Base-by-base conservation (phyloP, 2,113 vertebrate genomes). In the Seriola dumerili region DNA sequence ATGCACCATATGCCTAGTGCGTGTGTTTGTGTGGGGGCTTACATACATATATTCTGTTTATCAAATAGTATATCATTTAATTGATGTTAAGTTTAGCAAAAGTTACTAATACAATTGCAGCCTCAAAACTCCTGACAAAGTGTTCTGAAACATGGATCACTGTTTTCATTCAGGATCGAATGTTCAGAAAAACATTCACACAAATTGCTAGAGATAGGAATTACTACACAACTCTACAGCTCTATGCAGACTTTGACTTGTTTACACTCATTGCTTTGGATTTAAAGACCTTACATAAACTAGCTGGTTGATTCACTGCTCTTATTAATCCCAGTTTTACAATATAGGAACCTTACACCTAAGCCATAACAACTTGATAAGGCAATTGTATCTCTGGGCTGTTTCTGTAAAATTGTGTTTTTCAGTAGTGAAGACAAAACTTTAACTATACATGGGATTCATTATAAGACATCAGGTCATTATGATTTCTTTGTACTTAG, bases 1-100 rank as follows among this genome's bases (percentile, higher is more conserved):
- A 84, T 77, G 76, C 65, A 67, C 91, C 89, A 91, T 89, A 91
- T 90, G 91, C 82, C 71, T 72, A 52, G 36, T 72, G 76, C 75
- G 66, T 79, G 66, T 73, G 17, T 70, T n/a, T 75, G 58, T 79
- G 44, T 67, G 74, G 72, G 72, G 36, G 65, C 67, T 66, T 61
- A 81, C 42, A 62, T 90, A 59, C 75, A 76, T 89, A 62, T 83
- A 83, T 89, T 89, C 67, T 85, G 78, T 83, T 87, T 84, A 89
- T 85, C 64, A 88, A 83, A 90, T 40, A 42, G 46, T 71, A 71
- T 62, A 74, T 61, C 13, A 50, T 72, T 84, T 59, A 78, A 73
- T 34, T 38, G 74, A 77, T 57, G 70, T 71, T 38, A 63, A 85
- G 86, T 81, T 84, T 25, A 66, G 62, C 38, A 61, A 64, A 87